Evolutionary conservation across 2,888 invertebrate species (phyloP), one percentile per base, ranked within the genome.

Genomic region (Exocentrus adspersus): DNA sequence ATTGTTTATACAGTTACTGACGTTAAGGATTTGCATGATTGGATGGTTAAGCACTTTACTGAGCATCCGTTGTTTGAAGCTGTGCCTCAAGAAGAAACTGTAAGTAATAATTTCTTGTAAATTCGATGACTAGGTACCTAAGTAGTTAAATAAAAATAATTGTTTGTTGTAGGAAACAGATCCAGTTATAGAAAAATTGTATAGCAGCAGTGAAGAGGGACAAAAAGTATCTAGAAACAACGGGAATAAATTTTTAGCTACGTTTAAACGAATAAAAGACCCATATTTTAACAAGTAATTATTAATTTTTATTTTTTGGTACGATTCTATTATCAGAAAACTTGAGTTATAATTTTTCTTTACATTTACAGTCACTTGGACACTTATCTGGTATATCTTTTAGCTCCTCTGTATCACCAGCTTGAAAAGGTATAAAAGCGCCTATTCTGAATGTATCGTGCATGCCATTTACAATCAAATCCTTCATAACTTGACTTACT

Each of bases 1-100:
- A 85, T 93, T 72, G 91, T 98, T 2, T 99, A 99, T 81, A 98
- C 98, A 28, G 92, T 98, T 71, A 99, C 98, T 5, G 99, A 99
- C 87, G 99, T 99, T 0, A 89, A 94, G 82, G 98, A 98, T 80
- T 87, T 99, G 60, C 93, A 98, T 83, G 91, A 95, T 24, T 99
- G 99, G 99, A 99, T 99, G 92, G 92, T 94, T 0, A 84, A 88
- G 70, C 98, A 98, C 86, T 92, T 99, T 81, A 86, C 86, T 48
- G 90, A 92, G 69, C 98, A 98, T 86, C 95, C 96, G 10, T 84
- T 98, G 56, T 99, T 98, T 85, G 86, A 90, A 80, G 86, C 88
- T 75, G 82, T 97, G 59, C 65, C 85, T 21, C 88, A 92, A 12
- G 87, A 89, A n/a, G 90, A 95, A 79, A 84, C 93, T 84, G 95